These are phyloP conservation scores for Cepaea nemoralis DNA, from an alignment of 1,140 invertebrate genomes.

Conservation along the genomic window DNA sequence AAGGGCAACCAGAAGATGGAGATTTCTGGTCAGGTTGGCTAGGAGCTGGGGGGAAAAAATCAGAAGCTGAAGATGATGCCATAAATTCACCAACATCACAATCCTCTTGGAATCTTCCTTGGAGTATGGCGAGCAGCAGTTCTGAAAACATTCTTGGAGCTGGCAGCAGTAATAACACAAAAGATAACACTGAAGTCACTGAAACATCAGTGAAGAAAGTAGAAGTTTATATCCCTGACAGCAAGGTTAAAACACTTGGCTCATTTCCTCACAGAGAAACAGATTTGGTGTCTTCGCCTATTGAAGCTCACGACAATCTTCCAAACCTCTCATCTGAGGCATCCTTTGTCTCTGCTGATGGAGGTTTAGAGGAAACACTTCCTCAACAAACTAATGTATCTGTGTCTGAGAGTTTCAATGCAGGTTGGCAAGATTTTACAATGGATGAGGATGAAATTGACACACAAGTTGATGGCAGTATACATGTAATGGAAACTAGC, in stretches of 20 bases:
- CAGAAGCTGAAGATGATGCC: background rate
- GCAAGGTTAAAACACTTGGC: background rate
- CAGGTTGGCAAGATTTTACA: conserved; percentile 29
- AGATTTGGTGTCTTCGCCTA: background rate
- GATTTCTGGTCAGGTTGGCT: conserved; percentile 40
- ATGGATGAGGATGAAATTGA: conserved; percentile 1
- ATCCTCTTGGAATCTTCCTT: conserved; percentile 42
- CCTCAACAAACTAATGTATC: background rate
- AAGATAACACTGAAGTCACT: background rate
- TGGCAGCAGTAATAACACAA: background rate
- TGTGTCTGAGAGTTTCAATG: background rate
- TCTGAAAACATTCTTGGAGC: background rate
- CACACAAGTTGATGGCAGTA: background rate
- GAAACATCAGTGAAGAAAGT: background rate
- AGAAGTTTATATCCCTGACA: background rate
- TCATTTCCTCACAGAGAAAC: background rate
- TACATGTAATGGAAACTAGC: background rate
- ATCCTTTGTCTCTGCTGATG: background rate
- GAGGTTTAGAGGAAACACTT: background rate
- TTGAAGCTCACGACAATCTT: background rate
- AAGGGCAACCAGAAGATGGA: conserved; percentile 19
- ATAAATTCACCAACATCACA: background rate
- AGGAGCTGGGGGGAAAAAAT: conserved; percentile 27
- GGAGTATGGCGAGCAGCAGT: background rate
- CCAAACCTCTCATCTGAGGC: background rate